Percentiles rank a stretch among this genome's conserved stretches.
Evolutionary conservation across 2,888 invertebrate species (phyloP).

Genomic region (Calliphora vomitoria): DNA sequence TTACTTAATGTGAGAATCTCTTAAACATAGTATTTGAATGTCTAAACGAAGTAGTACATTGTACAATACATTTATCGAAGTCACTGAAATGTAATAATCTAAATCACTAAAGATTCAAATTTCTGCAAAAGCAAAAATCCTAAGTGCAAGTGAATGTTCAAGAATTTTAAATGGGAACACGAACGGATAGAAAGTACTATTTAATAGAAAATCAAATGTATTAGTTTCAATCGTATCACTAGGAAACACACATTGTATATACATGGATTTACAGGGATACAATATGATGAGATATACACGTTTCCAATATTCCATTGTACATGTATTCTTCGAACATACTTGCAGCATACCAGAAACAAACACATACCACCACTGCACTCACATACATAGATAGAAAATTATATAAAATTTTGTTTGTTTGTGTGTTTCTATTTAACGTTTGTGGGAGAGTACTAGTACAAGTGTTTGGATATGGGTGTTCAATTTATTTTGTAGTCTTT

Average conservation of each 20-base stretch:
- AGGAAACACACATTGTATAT: constrained; percentile 45
- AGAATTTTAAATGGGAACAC: neutral
- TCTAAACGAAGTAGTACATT: constrained; percentile 35
- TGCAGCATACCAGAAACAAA: constrained; percentile 7
- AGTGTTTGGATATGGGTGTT: neutral
- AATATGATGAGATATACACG: constrained; percentile 22
- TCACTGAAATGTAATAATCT: constrained; percentile 65
- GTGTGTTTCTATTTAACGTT: constrained; percentile 1
- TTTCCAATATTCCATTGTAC: constrained; percentile 46
- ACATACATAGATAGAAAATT: neutral
- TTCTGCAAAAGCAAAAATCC: constrained; percentile 27
- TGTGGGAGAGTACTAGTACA: neutral
- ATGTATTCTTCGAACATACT: neutral
- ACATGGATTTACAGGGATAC: neutral
- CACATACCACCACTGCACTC: neutral
- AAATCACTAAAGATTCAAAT: constrained; percentile 59
- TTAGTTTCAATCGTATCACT: constrained; percentile 38
- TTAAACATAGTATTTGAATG: neutral
- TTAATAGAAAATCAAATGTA: constrained; percentile 24
- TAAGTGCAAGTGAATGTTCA: constrained; percentile 7
- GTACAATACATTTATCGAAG: constrained; percentile 44
- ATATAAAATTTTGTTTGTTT: neutral
- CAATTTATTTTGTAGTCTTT: constrained; percentile 35
- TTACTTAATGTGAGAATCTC: constrained; percentile 18
- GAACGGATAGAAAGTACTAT: constrained; percentile 8